These are phyloP conservation scores for Anthonomus grandis DNA, from an alignment of 1,140 invertebrate species.

Conservation along the genomic window DNA sequence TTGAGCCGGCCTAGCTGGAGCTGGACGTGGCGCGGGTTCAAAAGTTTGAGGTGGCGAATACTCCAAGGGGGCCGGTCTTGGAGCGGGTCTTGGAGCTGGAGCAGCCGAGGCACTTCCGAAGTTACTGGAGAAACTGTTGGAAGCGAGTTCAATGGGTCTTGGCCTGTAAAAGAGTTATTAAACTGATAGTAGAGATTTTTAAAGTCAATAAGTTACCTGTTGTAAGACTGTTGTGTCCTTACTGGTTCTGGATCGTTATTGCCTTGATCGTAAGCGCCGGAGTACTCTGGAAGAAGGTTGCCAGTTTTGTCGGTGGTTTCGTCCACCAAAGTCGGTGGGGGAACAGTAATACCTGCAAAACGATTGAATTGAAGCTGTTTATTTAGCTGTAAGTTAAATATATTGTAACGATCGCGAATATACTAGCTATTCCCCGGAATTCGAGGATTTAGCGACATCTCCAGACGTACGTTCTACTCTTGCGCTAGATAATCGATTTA, in stretches of 20 bases:
- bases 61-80: conserved; percentile 18
- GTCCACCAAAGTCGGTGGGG: conserved; percentile 73
- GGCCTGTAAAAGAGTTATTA: conserved; percentile 13
- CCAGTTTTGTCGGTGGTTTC: conserved; percentile 60
- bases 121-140: too few relatives aligned
- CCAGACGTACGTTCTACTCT: too few relatives aligned
- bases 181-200: conserved; percentile 23
- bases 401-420: background rate
- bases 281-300: conserved; percentile 49
- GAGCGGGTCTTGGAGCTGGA: conserved; percentile 27
- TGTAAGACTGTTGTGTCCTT: conserved; percentile 1
- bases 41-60: conserved; percentile 27
- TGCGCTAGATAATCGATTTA: too few relatives aligned
- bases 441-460: too few relatives aligned
- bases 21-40: conserved; percentile 27
- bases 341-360: conserved; percentile 62
- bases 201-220: background rate
- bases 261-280: conserved; percentile 49
- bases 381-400: too few relatives aligned
- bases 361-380: background rate
- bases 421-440: too few relatives aligned
- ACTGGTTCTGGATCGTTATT: conserved; percentile 27
- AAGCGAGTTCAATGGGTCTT: background rate
- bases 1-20: conserved; percentile 23
- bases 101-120: conserved; percentile 7